Evolutionary conservation across 2,888 invertebrate genomes (phyloP).

Genomic region (Blastobasis adustella): DNA sequence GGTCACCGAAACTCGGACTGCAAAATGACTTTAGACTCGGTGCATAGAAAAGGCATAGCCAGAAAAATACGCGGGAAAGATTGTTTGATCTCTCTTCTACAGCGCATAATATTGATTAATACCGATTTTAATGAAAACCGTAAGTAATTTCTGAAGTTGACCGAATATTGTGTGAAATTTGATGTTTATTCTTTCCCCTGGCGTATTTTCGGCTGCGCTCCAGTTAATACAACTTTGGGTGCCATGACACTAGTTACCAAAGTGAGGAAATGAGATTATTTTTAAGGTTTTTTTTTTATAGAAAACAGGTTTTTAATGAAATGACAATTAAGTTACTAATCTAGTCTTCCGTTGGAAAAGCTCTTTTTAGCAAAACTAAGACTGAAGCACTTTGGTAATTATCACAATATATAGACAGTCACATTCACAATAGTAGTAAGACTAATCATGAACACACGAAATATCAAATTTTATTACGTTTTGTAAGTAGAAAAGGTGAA

Average conservation of each 20-base stretch:
- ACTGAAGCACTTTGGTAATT: slow-evolving; percentile 31
- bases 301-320: slow-evolving; percentile 8
- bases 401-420: slow-evolving; percentile 1
- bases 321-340: slow-evolving; percentile 47
- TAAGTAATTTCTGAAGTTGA: too few relatives aligned
- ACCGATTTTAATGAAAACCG: too few relatives aligned
- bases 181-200: neutral
- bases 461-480: slow-evolving; percentile 1
- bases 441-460: slow-evolving; percentile 15
- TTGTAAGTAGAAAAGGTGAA: slow-evolving; percentile 10
- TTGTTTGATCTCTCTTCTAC: too few relatives aligned
- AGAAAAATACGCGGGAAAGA: neutral
- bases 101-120: too few relatives aligned
- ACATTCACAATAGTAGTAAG: slow-evolving; percentile 2
- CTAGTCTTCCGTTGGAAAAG: slow-evolving; percentile 52
- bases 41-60: slow-evolving; percentile 32
- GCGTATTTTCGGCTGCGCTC: too few relatives aligned
- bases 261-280: slow-evolving; percentile 55
- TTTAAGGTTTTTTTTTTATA: slow-evolving; percentile 2
- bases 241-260: slow-evolving; percentile 69
- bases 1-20: slow-evolving; percentile 37
- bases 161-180: neutral
- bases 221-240: slow-evolving; percentile 22
- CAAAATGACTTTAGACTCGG: slow-evolving; percentile 21
- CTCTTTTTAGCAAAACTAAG: slow-evolving; percentile 40